Conservation (phyloP, 1,140 invertebrate genomes). For the Heliconius nattereri region DNA sequence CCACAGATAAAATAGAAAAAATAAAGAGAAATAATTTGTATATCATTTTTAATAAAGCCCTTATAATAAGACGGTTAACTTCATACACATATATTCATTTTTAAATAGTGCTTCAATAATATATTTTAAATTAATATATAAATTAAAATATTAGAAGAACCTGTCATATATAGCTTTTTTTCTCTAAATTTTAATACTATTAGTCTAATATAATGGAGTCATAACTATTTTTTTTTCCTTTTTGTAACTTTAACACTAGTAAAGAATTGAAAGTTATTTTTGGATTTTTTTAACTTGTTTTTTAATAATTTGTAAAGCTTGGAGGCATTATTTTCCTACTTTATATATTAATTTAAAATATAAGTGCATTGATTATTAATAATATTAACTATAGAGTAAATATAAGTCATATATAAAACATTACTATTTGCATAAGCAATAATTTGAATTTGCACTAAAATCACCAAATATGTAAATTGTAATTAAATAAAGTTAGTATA, state of each 20-base stretch:
- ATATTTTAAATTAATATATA: constrained; percentile 9
- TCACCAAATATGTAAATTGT: too few relatives aligned
- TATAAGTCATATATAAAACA: not conserved
- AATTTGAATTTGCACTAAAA: too few relatives aligned
- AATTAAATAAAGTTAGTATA: too few relatives aligned
- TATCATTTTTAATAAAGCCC: constrained; percentile 10
- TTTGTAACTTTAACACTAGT: not conserved
- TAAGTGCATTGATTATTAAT: not conserved
- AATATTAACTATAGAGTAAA: not conserved
- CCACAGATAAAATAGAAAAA: constrained; percentile 14
- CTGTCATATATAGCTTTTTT: not conserved
- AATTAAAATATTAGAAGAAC: not conserved
- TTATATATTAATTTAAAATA: constrained; percentile 13
- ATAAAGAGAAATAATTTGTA: constrained; percentile 3
- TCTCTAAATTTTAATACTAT: not conserved
- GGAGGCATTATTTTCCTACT: not conserved
- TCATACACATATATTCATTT: not conserved
- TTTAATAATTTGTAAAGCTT: not conserved
- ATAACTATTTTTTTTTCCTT: not conserved
- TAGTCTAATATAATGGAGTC: not conserved
- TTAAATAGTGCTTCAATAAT: constrained; percentile 5
- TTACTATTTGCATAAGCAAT: not conserved
- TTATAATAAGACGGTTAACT: constrained; percentile 5
- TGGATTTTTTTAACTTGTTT: not conserved
- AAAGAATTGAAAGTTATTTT: not conserved